Conservation (phyloP, 2,888 invertebrate species). For the Psylliodes chrysocephalus region DNA sequence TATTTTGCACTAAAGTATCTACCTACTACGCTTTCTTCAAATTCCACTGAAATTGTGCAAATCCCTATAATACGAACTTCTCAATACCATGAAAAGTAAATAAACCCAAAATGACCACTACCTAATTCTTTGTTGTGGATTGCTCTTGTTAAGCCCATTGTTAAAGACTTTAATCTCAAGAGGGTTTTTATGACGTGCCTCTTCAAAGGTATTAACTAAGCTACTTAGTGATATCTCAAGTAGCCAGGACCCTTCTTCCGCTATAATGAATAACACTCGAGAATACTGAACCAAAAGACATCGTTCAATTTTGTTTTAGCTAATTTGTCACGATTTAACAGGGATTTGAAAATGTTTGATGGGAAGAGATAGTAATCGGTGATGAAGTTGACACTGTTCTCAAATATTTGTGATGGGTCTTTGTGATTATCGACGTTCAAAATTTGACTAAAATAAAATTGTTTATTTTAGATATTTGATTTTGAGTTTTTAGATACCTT, state of each 20-base stretch:
- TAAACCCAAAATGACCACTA: conserved; percentile 18
- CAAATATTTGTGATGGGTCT: too few species aligned
- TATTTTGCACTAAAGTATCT: too few species aligned
- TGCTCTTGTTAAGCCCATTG: conserved; percentile 45
- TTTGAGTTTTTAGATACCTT: too few species aligned
- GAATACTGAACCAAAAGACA: conserved; percentile 9
- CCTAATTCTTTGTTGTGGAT: conserved; percentile 40
- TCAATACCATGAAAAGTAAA: conserved; percentile 10
- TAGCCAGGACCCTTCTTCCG: conserved; percentile 27
- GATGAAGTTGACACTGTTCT: not conserved
- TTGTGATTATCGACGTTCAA: too few species aligned
- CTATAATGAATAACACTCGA: conserved; percentile 24
- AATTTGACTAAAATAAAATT: too few species aligned
- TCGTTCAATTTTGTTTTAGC: conserved; percentile 27
- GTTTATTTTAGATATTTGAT: too few species aligned
- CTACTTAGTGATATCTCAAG: conserved; percentile 40
- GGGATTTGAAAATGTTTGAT: not conserved
- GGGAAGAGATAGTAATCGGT: not conserved
- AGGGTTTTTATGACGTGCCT: conserved; percentile 14
- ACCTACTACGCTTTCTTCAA: too few species aligned
- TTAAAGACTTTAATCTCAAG: conserved; percentile 32
- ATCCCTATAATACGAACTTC: conserved; percentile 8
- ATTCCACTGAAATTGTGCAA: not conserved
- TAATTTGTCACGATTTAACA: conserved; percentile 33
- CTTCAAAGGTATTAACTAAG: conserved; percentile 39